Conservation (phyloP, 2,797 vertebrate species). For the Parauchenoglanis punctatus region DNA sequence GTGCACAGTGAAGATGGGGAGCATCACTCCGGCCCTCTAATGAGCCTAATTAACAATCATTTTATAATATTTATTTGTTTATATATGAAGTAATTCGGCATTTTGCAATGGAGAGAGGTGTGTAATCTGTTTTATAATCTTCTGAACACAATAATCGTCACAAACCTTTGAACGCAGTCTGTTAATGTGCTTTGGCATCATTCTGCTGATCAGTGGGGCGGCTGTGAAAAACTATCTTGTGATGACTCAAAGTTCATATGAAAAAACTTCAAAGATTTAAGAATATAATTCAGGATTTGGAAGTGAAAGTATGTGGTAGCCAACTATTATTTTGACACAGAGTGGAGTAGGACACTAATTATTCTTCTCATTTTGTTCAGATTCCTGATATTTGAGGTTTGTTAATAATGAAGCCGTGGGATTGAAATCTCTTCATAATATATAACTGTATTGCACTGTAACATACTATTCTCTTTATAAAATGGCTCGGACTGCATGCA, state of each 20-base stretch:
- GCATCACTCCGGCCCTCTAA: background rate
- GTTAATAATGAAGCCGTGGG: background rate
- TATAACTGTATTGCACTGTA: background rate
- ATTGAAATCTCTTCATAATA: background rate
- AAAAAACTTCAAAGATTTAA: background rate
- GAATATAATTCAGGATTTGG: background rate
- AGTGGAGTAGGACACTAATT: background rate
- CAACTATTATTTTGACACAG: background rate
- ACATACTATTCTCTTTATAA: background rate
- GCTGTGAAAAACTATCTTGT: background rate
- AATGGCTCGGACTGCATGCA: background rate
- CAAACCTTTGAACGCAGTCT: background rate
- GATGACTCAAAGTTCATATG: background rate
- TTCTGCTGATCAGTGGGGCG: background rate
- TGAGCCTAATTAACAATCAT: background rate
- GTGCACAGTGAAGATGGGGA: background rate
- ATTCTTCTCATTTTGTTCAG: background rate
- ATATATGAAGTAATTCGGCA: background rate
- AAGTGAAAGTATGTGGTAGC: background rate
- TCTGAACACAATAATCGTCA: background rate
- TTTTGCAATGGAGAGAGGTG: background rate
- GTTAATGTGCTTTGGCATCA: background rate
- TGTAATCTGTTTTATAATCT: background rate
- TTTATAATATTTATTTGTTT: background rate
- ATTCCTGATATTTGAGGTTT: background rate